Percentiles rank a stretch among this genome's conserved stretches.
Conservation (phyloP, 2,113 vertebrate species). For the Anhinga anhinga region DNA sequence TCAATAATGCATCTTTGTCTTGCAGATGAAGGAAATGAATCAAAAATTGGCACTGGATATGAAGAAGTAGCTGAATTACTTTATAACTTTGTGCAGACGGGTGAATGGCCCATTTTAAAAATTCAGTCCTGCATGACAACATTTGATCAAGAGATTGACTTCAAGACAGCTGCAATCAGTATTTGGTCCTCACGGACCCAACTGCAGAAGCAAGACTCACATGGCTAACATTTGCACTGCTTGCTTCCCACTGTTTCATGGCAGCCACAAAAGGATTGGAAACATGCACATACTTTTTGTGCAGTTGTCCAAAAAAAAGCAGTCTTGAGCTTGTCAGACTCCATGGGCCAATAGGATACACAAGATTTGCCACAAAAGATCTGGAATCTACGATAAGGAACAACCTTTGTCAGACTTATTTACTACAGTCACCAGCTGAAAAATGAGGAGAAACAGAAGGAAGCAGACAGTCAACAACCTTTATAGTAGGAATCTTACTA, state of each 20-base stretch:
- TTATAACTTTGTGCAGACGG: not conserved
- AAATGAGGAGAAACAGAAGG: conserved; percentile 59
- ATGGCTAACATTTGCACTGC: not conserved
- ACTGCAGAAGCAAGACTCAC: not conserved
- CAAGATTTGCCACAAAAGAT: conserved; percentile 17
- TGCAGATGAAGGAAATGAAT: not conserved
- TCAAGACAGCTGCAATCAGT: not conserved
- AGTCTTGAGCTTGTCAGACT: not conserved
- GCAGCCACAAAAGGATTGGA: not conserved
- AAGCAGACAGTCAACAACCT: conserved; percentile 60
- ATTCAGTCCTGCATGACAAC: not conserved
- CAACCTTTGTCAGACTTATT: conserved; percentile 40
- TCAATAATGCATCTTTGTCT: not conserved
- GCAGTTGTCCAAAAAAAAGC: not conserved
- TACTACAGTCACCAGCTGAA: conserved; percentile 45
- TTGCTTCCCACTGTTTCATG: not conserved
- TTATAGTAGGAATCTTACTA: conserved; percentile 47
- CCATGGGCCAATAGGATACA: not conserved
- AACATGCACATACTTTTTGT: not conserved
- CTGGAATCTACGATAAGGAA: conserved; percentile 22
- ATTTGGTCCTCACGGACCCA: not conserved
- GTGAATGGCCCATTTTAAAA: not conserved
- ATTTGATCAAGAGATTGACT: not conserved
- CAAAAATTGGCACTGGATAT: not conserved
- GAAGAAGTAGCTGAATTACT: not conserved